Percentiles rank a stretch among this genome's conserved stretches.
phyloP scores from a whole-genome alignment of 2,113 vertebrate genomes.

The human (Homo sapiens) region GRCh38 chr9:76690501-76691000 shows the following conservation, averaged over 20 bases:
- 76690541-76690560: not conserved
- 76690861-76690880: not conserved
- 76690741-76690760: slow-evolving; percentile 31
- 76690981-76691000: not conserved
- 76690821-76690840: not conserved
- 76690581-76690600: not conserved
- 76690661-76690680: not conserved
- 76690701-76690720: not conserved
- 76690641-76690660: not conserved
- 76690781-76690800: not conserved
- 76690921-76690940: not conserved
- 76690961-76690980: slow-evolving; percentile 20
- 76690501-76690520: not conserved
- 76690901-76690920: not conserved
- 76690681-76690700: not conserved
- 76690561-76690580: slow-evolving; percentile 29
- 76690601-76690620: slow-evolving; percentile 9
- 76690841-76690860: not conserved
- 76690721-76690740: not conserved
- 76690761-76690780: not conserved
- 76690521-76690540: not conserved
- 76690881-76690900: not conserved
- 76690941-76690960: not conserved
- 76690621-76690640: not conserved
- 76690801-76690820: not conserved